Base-by-base conservation (phyloP, 2,113 vertebrate species). In the Tupaia tana region DNA sequence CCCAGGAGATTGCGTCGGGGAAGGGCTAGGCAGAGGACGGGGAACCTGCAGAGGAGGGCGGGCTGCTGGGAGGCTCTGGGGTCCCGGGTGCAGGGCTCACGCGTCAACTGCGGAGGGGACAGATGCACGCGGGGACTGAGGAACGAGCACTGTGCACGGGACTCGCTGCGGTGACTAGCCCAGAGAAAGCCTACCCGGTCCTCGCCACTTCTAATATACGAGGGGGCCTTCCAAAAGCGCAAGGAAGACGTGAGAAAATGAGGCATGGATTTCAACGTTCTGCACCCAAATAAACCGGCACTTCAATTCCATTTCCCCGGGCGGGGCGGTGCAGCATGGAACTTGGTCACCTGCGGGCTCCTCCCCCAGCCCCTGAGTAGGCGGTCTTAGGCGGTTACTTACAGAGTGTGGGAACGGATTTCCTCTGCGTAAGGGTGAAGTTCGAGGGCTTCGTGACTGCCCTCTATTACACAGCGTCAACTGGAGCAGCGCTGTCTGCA, bases 381-480 rank as follows among this genome's bases (percentile, higher is more conserved):
- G 43, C 43, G 5, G 43, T 43, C 5, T 43, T 43, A 43, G 43
- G 43, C 5, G 43, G 20, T 15, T 14, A 25, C 52, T 9, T 34
- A 12, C 0, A 0, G 0, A 3, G 15, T 3, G 3, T 1, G 2
- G 8, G 22, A 34, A 43, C 56, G 19, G 61, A 7, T 12, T 25
- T 13, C 73, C 43, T 85, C 1, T 29, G 61, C 4, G 0, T 2
- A 2, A 9, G 54, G 7, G 12, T 67, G n/a, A 9, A 71, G 27
- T 84, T 34, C 56, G 4, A n/a, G 2, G 52, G 34, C 86, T 2
- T 31, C 89, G 79, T 20, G 7, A 31, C 0, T 1, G 63, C 19
- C 7, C 29, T 20, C 31, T 0, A 1, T 11, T 3, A 25, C 6
- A 4, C 7, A 58, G 31, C 0, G 0, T 2, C 34, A 92, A 25